Percentiles rank a stretch among this genome's conserved stretches.
phyloP scores from a whole-genome alignment of 2,797 vertebrate species.

The Ptychobarbus kaznakovi region DNA sequence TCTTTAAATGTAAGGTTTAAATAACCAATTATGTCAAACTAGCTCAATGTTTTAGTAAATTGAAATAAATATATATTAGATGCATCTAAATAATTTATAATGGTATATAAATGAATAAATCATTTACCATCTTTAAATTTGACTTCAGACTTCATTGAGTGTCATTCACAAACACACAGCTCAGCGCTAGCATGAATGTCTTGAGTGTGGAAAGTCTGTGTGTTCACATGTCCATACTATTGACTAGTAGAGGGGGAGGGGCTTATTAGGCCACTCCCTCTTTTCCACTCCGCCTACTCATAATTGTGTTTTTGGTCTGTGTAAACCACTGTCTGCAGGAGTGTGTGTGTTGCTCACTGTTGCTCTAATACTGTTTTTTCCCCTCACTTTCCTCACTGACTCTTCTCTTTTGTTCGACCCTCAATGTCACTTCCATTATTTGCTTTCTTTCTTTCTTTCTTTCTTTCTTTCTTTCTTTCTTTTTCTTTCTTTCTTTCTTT shows the following conservation, averaged over 20 bases:
- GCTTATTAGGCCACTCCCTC: conserved; percentile 66
- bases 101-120: not conserved
- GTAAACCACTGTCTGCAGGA: conserved; percentile 49
- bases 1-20: not conserved
- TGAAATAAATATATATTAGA: not conserved
- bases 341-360: conserved; percentile 73
- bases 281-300: conserved; percentile 71
- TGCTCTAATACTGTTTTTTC: conserved; percentile 84
- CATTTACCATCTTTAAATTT: not conserved
- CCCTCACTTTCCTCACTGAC: conserved; percentile 68
- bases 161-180: not conserved
- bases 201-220: conserved; percentile 63
- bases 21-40: not conserved
- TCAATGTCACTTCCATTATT: conserved; percentile 56
- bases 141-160: not conserved
- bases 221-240: conserved; percentile 65
- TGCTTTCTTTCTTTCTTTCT: not conserved
- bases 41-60: not conserved
- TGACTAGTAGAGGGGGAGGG: conserved; percentile 63
- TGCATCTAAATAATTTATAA: not conserved
- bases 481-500: not conserved
- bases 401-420: conserved; percentile 56
- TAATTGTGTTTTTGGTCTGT: conserved; percentile 68
- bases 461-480: not conserved
- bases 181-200: not conserved